Evolutionary conservation across 1,140 invertebrate genomes (phyloP).

Genomic region (Ceratosolen solmsi): DNA sequence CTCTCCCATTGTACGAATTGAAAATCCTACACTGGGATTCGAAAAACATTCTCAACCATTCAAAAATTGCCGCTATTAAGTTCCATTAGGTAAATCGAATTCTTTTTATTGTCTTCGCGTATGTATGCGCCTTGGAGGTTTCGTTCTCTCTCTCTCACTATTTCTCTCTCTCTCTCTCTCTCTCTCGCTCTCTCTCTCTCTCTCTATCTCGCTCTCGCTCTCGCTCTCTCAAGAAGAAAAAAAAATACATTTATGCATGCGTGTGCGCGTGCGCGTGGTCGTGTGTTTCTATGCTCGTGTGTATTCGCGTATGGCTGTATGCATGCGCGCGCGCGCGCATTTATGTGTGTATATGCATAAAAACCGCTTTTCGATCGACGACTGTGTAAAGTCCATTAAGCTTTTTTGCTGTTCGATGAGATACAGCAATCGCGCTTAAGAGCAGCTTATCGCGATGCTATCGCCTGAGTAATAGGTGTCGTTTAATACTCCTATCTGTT

Average conservation of each 20-base stretch:
- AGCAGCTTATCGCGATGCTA: constrained; percentile 59
- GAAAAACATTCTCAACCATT: neutral
- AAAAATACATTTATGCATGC: too few species aligned
- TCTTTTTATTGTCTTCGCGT: constrained; percentile 28
- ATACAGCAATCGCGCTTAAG: constrained; percentile 52
- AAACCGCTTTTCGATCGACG: neutral
- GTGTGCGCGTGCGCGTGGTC: too few species aligned
- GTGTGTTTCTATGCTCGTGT: neutral
- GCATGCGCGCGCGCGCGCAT: neutral
- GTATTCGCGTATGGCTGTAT: neutral
- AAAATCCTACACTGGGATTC: neutral
- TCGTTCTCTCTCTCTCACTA: neutral
- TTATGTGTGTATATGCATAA: neutral
- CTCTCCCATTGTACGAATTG: neutral
- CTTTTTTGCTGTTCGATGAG: constrained; percentile 51
- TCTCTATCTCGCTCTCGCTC: neutral
- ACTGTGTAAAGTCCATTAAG: constrained; percentile 53
- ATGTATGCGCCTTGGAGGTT: neutral
- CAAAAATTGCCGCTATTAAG: constrained; percentile 27
- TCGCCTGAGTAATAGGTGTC: constrained; percentile 64
- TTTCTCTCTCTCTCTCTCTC: neutral
- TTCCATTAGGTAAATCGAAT: constrained; percentile 33
- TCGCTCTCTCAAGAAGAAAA: neutral
- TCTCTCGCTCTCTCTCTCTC: neutral
- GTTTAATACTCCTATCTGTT: constrained; percentile 64